Conservation (phyloP, 2,113 vertebrate species). For the Sturnira hondurensis region DNA sequence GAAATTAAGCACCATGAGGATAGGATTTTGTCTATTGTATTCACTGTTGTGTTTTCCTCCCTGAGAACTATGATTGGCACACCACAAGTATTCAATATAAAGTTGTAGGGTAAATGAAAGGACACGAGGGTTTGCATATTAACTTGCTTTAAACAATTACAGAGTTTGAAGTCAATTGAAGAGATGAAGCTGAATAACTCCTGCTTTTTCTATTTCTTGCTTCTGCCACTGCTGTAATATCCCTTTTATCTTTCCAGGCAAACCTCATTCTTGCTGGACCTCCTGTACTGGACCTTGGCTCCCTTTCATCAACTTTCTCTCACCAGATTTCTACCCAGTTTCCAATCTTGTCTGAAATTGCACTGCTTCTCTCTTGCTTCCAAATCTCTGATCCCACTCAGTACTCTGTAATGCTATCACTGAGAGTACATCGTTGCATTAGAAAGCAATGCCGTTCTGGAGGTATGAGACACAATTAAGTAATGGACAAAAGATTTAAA, state of each 20-base stretch:
- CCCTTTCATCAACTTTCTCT: conserved; percentile 42
- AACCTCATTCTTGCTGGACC: background rate
- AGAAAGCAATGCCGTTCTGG: background rate
- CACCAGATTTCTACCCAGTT: conserved; percentile 38
- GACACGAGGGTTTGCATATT: conserved; percentile 48
- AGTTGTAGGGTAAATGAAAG: conserved; percentile 47
- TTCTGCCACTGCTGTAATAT: background rate
- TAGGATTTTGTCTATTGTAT: conserved; percentile 28
- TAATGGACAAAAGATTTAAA: background rate
- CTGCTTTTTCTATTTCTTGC: background rate
- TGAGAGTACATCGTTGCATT: background rate
- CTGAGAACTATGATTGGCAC: background rate
- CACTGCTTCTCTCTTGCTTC: conserved; percentile 17
- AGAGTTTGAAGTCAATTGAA: conserved; percentile 5
- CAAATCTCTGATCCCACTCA: background rate
- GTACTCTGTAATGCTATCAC: background rate
- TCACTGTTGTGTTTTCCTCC: background rate
- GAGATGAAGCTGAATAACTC: background rate
- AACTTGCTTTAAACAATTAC: conserved; percentile 20
- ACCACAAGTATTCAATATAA: background rate
- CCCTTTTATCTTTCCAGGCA: background rate
- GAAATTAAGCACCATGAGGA: background rate
- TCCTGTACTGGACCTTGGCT: background rate
- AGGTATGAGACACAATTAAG: background rate
- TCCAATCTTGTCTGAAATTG: conserved; percentile 50